phyloP scores from a whole-genome alignment of 2,888 invertebrate species.

The Nymphalis polychloros region DNA sequence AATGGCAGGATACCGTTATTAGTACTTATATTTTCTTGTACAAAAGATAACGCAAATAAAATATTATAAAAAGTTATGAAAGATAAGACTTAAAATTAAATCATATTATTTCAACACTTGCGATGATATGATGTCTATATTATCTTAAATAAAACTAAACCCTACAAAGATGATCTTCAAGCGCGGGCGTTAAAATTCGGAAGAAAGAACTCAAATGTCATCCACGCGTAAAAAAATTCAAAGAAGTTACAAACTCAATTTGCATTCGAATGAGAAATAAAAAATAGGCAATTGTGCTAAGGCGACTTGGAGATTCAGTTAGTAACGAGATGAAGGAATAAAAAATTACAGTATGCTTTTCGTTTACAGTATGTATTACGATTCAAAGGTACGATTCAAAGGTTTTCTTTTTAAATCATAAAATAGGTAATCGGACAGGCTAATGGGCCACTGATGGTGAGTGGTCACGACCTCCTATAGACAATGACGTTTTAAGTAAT shows the following conservation, averaged over 20 bases:
- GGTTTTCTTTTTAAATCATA: no score
- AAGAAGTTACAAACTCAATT: slow-evolving; percentile 42
- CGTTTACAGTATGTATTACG: no score
- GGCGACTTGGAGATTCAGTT: slow-evolving; percentile 13
- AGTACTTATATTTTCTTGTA: no score
- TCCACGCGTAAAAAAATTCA: slow-evolving; percentile 36
- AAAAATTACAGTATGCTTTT: neutral
- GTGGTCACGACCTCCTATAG: no score
- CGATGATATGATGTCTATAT: neutral
- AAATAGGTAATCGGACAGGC: no score
- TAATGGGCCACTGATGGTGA: no score
- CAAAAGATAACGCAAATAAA: no score
- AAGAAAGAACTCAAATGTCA: slow-evolving; percentile 31
- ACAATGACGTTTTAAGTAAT: no score
- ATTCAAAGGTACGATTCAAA: no score
- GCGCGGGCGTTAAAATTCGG: slow-evolving; percentile 11
- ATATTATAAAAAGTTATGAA: no score
- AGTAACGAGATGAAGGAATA: slow-evolving; percentile 9
- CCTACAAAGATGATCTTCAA: neutral
- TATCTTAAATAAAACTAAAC: neutral
- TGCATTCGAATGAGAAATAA: slow-evolving; percentile 37
- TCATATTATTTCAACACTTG: neutral
- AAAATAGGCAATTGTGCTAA: slow-evolving; percentile 33
- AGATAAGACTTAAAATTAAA: no score
- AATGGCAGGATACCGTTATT: no score